Percentiles rank a stretch among this genome's conserved stretches.
Evolutionary conservation across 2,113 vertebrate species (phyloP).

Genomic region (Myrmecobius fasciatus): DNA sequence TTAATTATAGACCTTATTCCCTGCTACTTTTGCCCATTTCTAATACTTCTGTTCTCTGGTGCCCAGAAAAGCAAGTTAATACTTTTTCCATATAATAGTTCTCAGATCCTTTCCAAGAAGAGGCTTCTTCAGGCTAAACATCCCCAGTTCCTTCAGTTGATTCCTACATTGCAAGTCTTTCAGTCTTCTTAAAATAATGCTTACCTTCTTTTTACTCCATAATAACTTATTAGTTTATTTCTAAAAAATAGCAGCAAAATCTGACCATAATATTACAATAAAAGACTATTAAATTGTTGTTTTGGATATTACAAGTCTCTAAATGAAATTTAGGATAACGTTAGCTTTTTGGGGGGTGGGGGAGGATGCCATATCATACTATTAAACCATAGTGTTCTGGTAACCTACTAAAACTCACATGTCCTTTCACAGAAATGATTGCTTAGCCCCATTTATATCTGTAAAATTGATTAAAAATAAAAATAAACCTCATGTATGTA

Average conservation of each 20-base stretch:
- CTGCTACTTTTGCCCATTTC: not conserved
- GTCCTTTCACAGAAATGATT: not conserved
- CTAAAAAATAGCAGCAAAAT: not conserved
- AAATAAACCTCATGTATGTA: not conserved
- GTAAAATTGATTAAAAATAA: not conserved
- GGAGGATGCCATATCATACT: not conserved
- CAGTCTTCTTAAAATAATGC: not conserved
- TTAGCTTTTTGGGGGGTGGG: not conserved
- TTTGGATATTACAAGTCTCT: not conserved
- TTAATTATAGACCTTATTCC: not conserved
- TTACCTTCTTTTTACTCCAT: not conserved
- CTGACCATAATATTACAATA: not conserved
- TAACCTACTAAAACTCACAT: not conserved
- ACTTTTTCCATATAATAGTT: not conserved
- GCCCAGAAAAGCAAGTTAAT: not conserved
- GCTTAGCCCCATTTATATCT: not conserved
- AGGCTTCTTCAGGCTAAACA: not conserved
- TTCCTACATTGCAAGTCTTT: not conserved
- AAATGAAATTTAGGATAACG: not conserved
- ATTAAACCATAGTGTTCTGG: not conserved
- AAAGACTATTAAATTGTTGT: not conserved
- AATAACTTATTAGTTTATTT: not conserved
- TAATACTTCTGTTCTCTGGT: not conserved
- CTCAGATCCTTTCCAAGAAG: not conserved
- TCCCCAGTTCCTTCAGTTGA: not conserved